Evolutionary conservation across 2,113 vertebrate species (phyloP).

Genomic region (Oncorhynchus tshawytscha): DNA sequence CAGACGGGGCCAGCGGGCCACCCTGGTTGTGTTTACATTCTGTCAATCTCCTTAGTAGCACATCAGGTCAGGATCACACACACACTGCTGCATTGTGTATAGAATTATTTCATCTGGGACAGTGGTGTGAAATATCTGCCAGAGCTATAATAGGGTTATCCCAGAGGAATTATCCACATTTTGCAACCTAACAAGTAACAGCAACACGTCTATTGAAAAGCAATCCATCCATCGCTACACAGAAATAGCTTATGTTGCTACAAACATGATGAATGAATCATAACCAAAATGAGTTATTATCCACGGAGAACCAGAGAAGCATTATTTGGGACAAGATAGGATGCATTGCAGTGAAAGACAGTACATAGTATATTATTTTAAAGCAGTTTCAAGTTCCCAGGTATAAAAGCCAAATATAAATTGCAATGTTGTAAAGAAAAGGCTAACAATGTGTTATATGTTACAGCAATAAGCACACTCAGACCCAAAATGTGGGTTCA

Average conservation of each 20-base stretch:
- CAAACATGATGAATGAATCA: constrained; percentile 24
- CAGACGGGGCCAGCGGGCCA: constrained; percentile 44
- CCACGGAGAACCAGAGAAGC: not conserved
- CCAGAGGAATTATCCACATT: constrained; percentile 49
- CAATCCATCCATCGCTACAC: constrained; percentile 32
- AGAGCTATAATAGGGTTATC: constrained; percentile 33
- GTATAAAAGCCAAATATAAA: not conserved
- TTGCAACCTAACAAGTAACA: constrained; percentile 35
- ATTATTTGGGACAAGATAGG: not conserved
- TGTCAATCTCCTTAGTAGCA: constrained; percentile 35
- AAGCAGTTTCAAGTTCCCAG: too few relatives aligned
- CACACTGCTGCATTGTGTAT: constrained; percentile 49
- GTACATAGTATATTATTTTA: too few relatives aligned
- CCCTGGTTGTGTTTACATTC: constrained; percentile 61
- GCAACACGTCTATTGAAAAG: not conserved
- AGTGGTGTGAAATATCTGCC: constrained; percentile 34
- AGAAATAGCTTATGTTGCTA: constrained; percentile 32
- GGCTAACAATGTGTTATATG: too few relatives aligned
- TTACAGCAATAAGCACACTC: too few relatives aligned
- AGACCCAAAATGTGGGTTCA: too few relatives aligned
- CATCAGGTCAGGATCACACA: constrained; percentile 27
- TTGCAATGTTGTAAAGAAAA: not conserved
- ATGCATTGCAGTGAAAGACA: not conserved
- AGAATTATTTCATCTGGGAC: constrained; percentile 62
- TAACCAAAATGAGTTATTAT: not conserved